Conservation (phyloP, 1,140 invertebrate species). For the Drosophila nigromelanica region DNA sequence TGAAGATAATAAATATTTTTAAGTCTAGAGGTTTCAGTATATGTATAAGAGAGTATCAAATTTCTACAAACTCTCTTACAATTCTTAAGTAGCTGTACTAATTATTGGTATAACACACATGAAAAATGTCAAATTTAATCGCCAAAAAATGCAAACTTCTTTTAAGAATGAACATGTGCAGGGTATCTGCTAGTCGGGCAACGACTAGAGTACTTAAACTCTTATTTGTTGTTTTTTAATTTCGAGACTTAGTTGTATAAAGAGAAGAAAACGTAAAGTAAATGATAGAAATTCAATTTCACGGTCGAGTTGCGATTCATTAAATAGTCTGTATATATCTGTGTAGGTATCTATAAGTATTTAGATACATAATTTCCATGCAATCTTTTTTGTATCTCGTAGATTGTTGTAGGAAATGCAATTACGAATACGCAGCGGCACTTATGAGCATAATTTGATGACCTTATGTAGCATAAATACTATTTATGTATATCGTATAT, state of each 20-base stretch:
- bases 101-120: too few species aligned
- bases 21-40: too few species aligned
- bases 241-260: slow-evolving; percentile 33
- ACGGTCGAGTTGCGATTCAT: slow-evolving; percentile 74
- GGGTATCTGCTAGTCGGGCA: slow-evolving; percentile 5
- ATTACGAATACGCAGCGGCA: slow-evolving; percentile 58
- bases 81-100: too few species aligned
- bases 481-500: slow-evolving; percentile 1
- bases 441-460: slow-evolving; percentile 60
- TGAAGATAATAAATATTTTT: too few species aligned
- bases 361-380: slow-evolving; percentile 44
- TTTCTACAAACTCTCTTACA: too few species aligned
- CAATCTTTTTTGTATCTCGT: slow-evolving; percentile 53
- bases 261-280: slow-evolving; percentile 54
- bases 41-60: too few species aligned
- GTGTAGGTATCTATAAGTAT: slow-evolving; percentile 16
- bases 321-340: slow-evolving; percentile 23
- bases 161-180: neutral
- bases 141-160: too few species aligned
- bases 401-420: slow-evolving; percentile 72
- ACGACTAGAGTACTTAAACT: neutral
- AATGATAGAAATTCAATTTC: slow-evolving; percentile 66
- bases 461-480: slow-evolving; percentile 54
- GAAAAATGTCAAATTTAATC: too few species aligned
- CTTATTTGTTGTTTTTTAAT: slow-evolving; percentile 32